Base-by-base conservation (phyloP, 1,140 invertebrate genomes). In the Drosophila malerkotliana region DNA sequence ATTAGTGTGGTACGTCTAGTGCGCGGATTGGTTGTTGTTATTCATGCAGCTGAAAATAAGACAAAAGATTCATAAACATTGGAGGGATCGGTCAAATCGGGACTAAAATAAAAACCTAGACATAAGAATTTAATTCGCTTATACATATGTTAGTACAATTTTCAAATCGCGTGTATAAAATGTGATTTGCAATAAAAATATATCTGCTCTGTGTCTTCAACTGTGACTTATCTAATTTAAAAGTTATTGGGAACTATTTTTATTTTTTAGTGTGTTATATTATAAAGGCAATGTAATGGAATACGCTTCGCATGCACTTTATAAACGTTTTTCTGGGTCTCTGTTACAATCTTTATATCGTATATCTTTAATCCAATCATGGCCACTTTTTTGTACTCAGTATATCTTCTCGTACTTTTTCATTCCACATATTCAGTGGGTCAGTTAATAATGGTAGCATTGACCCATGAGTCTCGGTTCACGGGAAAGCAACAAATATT, bases 21-120 rank as follows among this genome's bases (percentile, higher is more conserved):
- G 87, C 90, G 90, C 77, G 90, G 83, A 57, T 77, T 81, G 79
- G 83, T 85, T 73, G 85, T 88, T 91, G 87, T 90, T 91, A 91
- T 91, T 91, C 90, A 91, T 91, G 90, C 90, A 83, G 90, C 90
- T 91, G 90, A 74, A 91, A 91, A 67, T 74, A 81, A 79, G 62
- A 88, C 48, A 68, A 78, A 69, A 88, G 67, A 73, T 68, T 61
- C 72, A 76, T 71, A 81, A 77, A 88, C 51, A 77, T 60, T 81
- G 39, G 72, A 76, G 64, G 78, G 37, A 71, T 58, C 34, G 54
- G 55, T 45, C 58, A 30, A 71, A 60, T 57, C 7, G 26, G 55
- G 61, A 48, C 12, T 18, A 60, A 45, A 15, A 15, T 12, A 51
- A 32, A 67, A 39, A 32, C 26, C 4, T 26, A 24, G 34, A 9